A percentile compares a stretch with the other conserved stretches of the same genome.
phyloP scores from a whole-genome alignment of 2,888 invertebrate species.

The Atrina japonica region DNA sequence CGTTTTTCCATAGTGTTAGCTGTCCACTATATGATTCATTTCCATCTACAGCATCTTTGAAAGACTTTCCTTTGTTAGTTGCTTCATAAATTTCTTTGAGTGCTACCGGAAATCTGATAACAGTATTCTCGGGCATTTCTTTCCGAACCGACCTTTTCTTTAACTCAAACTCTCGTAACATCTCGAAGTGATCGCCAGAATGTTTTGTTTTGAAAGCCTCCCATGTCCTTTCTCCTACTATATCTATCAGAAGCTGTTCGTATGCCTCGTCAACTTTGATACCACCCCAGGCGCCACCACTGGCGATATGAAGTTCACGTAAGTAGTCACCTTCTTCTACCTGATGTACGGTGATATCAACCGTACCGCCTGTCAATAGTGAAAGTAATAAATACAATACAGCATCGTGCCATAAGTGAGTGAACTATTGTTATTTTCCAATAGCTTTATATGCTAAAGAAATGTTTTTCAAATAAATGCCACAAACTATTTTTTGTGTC shows the following conservation, averaged over 20 bases:
- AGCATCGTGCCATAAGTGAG: too few species aligned
- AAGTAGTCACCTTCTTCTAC: slow-evolving; percentile 27
- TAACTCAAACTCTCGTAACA: slow-evolving; percentile 41
- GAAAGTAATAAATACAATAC: too few species aligned
- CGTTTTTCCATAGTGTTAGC: slow-evolving; percentile 8
- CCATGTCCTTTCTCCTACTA: slow-evolving; percentile 37
- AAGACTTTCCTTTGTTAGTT: too few species aligned
- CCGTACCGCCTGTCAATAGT: slow-evolving; percentile 47
- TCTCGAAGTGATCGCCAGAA: slow-evolving; percentile 29
- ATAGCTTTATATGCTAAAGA: too few species aligned
- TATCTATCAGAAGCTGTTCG: slow-evolving; percentile 32
- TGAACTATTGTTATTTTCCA: too few species aligned
- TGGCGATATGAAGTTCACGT: slow-evolving; percentile 36
- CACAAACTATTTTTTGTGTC: too few species aligned
- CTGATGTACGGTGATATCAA: slow-evolving; percentile 43
- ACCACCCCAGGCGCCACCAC: slow-evolving; percentile 47
- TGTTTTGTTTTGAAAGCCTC: slow-evolving; percentile 12
- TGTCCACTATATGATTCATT: slow-evolving; percentile 29
- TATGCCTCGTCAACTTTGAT: slow-evolving; percentile 40
- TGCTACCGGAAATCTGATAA: slow-evolving; percentile 31
- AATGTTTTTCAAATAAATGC: too few species aligned
- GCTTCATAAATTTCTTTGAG: slow-evolving; percentile 25
- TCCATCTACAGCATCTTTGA: slow-evolving; percentile 29
- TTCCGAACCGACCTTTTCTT: slow-evolving; percentile 35
- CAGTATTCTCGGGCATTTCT: slow-evolving; percentile 8